phyloP scores from a whole-genome alignment of 1,140 invertebrate species.

The Lamellibrachia luymesi region DNA sequence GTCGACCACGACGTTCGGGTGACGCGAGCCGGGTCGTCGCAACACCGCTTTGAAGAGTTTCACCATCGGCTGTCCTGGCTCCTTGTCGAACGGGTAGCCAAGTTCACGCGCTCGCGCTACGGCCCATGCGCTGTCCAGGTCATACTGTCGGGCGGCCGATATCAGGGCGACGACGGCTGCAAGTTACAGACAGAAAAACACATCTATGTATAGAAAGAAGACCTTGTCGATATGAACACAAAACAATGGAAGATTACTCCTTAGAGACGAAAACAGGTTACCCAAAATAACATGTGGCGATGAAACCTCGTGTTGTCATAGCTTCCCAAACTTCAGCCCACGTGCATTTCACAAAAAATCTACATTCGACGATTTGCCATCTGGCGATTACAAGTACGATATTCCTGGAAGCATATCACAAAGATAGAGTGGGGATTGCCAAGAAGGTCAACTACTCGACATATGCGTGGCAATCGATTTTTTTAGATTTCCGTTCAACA shows the following conservation, averaged over 20 bases:
- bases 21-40: too few relatives aligned
- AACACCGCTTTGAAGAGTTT: neutral
- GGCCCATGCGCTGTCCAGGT: neutral
- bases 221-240: neutral
- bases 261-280: neutral
- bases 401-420: too few relatives aligned
- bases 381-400: too few relatives aligned
- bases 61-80: neutral
- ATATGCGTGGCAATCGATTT: neutral
- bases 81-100: neutral
- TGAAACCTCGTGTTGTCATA: too few relatives aligned
- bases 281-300: neutral
- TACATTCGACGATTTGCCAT: neutral
- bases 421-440: too few relatives aligned
- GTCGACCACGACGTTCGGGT: neutral
- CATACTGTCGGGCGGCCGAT: neutral
- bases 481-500: neutral
- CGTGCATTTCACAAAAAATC: too few relatives aligned
- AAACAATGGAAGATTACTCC: neutral
- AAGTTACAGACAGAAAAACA: neutral
- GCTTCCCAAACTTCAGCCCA: too few relatives aligned
- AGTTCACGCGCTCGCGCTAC: neutral
- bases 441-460: neutral
- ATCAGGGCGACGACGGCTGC: neutral
- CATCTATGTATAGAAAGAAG: neutral